Conservation (phyloP, 2,797 vertebrate species). For the Passerculus sandwichensis region DNA sequence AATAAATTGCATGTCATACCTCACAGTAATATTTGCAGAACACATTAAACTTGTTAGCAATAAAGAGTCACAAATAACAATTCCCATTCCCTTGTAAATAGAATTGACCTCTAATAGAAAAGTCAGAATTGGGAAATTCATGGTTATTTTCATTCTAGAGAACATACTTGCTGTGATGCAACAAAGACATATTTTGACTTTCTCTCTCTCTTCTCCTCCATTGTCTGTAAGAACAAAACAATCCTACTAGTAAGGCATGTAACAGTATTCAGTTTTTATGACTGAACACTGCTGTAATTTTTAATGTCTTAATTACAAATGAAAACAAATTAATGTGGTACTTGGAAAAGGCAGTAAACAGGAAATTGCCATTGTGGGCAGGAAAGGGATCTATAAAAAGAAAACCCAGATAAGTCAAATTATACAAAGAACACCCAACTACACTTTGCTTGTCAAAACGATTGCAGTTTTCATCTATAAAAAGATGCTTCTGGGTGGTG, state of each 20-base stretch:
- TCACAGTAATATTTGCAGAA: constrained; percentile 1
- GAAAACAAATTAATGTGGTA: constrained; percentile 28
- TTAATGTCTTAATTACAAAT: constrained; percentile 8
- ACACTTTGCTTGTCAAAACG: constrained; percentile 57
- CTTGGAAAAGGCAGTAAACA: constrained; percentile 33
- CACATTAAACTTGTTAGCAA: background rate
- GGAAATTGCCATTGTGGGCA: background rate
- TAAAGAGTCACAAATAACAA: background rate
- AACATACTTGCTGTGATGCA: constrained; percentile 26
- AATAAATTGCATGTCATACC: background rate
- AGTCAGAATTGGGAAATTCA: constrained; percentile 51
- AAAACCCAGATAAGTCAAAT: constrained; percentile 56
- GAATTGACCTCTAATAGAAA: constrained; percentile 55
- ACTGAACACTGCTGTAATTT: background rate
- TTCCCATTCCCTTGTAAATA: constrained; percentile 49
- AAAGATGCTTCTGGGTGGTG: constrained; percentile 66
- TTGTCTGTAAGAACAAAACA: background rate
- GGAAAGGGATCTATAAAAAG: constrained; percentile 54
- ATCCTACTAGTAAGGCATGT: background rate
- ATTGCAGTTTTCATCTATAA: constrained; percentile 63
- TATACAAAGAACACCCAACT: background rate
- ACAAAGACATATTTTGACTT: background rate
- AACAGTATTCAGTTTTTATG: background rate
- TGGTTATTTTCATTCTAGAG: constrained; percentile 55
- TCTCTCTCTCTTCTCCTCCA: background rate